Evolutionary conservation across 2,888 invertebrate genomes (phyloP), one percentile per base, ranked within the genome.

Genomic region (Petrophora chlorosata): DNA sequence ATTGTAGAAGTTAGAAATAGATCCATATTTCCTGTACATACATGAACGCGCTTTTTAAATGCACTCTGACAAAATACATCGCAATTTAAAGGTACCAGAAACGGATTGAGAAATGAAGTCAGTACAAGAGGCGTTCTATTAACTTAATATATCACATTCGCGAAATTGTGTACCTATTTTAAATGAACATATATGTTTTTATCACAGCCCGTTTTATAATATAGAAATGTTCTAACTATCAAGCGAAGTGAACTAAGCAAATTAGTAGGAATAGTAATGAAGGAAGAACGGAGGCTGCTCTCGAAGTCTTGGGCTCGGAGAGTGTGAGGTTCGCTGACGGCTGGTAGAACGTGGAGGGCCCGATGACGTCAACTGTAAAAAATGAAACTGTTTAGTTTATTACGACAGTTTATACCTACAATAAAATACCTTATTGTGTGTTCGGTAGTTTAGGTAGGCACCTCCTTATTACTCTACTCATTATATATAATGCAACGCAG

Each of bases 141-240:
- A 59, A 56, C 50, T 53, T 19, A 62, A 61, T 61, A 61, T 61
- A 58, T 61, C 61, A 61, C 56, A 61, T 30, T 36, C 47, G 54
- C 54, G 52, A 57, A 58, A 51, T 53, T 48, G 48, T 53, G 58
- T 54, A 61, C 56, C 56, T 61, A 61, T 54, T 61, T 56, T 61
- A 61, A 73, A 71, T 71, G 67, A 73, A 70, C 70, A 71, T 60
- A 71, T 60, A 68, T 73, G 71, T 71, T 70, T 75, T 73, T 85
- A 88, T 88, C 88, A 88, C 88, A 88, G 88, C 85, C 83, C 77
- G 81, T 80, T 84, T 69, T 75, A 67, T 79, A 70, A 73, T 67
- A 72, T 45, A 45, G 34, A 52, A 54, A 53, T 49, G 29, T 62
- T 60, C 57, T 55, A 58, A 53, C 65, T 75, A 79, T 78, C 79